phyloP scores from a whole-genome alignment of 2,888 invertebrate genomes.

The Drosophila imparisetae region DNA sequence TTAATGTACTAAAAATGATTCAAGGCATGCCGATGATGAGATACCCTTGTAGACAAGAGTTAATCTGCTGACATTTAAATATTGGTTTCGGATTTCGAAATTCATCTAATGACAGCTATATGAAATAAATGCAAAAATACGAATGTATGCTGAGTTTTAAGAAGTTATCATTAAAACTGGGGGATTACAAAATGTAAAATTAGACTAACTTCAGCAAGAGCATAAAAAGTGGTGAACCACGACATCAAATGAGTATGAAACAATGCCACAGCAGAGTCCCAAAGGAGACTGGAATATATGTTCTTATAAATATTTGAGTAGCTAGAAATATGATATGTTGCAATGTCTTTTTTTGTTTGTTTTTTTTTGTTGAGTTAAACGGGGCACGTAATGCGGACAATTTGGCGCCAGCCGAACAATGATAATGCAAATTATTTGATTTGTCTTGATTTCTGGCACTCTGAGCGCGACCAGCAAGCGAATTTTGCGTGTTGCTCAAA shows the following conservation, averaged over 20 bases:
- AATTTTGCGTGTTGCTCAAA: slow-evolving; percentile 33
- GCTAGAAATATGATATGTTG: neutral
- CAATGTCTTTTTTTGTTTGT: neutral
- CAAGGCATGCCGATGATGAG: neutral
- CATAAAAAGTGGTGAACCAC: neutral
- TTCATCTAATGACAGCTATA: neutral
- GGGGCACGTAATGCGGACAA: slow-evolving; percentile 38
- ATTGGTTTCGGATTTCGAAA: rapidly evolving
- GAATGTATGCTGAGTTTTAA: neutral
- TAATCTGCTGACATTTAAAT: neutral
- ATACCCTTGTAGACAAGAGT: neutral
- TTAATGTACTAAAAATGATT: neutral
- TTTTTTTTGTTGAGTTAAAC: slow-evolving; percentile 17
- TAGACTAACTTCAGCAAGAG: neutral
- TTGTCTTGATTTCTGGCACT: slow-evolving; percentile 44
- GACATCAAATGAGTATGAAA: neutral
- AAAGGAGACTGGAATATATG: slow-evolving; percentile 1
- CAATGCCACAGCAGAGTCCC: neutral
- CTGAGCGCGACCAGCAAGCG: slow-evolving; percentile 30
- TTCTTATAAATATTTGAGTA: slow-evolving; percentile 27
- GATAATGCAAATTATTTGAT: slow-evolving; percentile 60
- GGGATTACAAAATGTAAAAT: too few species aligned
- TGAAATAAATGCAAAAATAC: neutral
- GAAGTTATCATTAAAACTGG: neutral
- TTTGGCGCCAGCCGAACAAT: slow-evolving; percentile 31